phyloP scores from a whole-genome alignment of 1,140 invertebrate species.

The Cecropterus lyciades region DNA sequence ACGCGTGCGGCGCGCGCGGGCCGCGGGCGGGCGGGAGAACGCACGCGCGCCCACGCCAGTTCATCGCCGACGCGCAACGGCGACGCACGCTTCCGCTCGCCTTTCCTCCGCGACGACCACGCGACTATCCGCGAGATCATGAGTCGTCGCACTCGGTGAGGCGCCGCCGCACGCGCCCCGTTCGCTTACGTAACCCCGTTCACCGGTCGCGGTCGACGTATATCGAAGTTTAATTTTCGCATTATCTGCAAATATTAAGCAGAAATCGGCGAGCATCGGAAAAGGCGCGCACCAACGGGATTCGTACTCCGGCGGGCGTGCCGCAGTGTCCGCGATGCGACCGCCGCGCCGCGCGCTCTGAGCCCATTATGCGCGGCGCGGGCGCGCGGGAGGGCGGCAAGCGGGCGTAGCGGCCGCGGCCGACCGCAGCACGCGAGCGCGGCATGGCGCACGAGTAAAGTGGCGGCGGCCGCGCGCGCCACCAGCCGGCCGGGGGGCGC shows the following conservation, averaged over 20 bases:
- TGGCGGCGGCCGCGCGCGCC: constrained; percentile 67
- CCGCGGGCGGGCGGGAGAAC: constrained; percentile 46
- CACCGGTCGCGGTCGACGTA: constrained; percentile 47
- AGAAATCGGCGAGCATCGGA: constrained; percentile 39
- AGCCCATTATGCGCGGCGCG: constrained; percentile 58
- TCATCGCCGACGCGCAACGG: constrained; percentile 49
- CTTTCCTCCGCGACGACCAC: constrained; percentile 54
- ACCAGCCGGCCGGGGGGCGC: constrained; percentile 67
- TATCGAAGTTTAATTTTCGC: constrained; percentile 41
- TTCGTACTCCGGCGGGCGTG: constrained; percentile 57
- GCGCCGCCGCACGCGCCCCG: constrained; percentile 63
- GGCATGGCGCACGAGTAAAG: constrained; percentile 69
- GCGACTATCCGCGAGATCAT: constrained; percentile 64
- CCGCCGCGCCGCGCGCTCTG: constrained; percentile 50
- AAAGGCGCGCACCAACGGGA: constrained; percentile 40
- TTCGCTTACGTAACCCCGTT: constrained; percentile 64
- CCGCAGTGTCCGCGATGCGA: constrained; percentile 67
- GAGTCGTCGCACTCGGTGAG: constrained; percentile 69
- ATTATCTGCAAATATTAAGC: constrained; percentile 22
- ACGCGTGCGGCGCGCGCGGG: constrained; percentile 61
- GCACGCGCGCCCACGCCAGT: constrained; percentile 46
- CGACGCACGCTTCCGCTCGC: constrained; percentile 54
- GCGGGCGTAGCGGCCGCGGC: constrained; percentile 54
- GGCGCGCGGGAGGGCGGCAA: constrained; percentile 40
- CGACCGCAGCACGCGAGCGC: constrained; percentile 52